Base-by-base conservation (phyloP, 2,797 vertebrate genomes). In the Rhadinocentrus ornatus region DNA sequence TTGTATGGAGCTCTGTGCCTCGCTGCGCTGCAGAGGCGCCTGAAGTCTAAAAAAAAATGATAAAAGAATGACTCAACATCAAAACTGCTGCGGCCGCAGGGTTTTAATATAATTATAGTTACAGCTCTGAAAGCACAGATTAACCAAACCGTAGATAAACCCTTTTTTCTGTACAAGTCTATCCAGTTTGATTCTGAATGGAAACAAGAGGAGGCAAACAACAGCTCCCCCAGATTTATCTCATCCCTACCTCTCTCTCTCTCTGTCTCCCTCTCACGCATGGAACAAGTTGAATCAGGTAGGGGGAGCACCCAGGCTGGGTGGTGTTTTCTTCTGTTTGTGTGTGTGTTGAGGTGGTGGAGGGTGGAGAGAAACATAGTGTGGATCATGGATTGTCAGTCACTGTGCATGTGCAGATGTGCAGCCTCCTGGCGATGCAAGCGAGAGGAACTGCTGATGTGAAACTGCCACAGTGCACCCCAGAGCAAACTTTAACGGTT, bases 321-420 rank as follows among this genome's bases (percentile, higher is more conserved):
- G 74, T 82, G 78, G 69, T 50, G 54, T 55, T 75, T 55, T 70
- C 12, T 22, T 22, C 7, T 39, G 3, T 41, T 12, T 50, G 8
- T 12, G 50, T 56, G 69, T 27, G 69, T 32, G 77, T 55, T 16
- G 39, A 48, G n/a, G 62, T 3, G 66, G 1, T 41, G 59, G 66
- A 3, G 54, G 22, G 34, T 31, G 31, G 7, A 11, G 22, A 48
- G 27, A 54, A 53, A 57, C 50, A 58, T 53, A 58, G 63, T 86
- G 70, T 75, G 76, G 77, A 59, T 66, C 73, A 64, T 75, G 41
- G 65, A 82, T 83, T 84, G 78, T 86, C 86, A 85, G 69, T 82
- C 80, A 75, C 55, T 56, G 73, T 81, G 78, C 70, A 20, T 81
- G 86, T 89, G 79, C 84, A 90, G 89, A 89, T 87, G 86, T 86